Evolutionary conservation across 2,888 invertebrate genomes (phyloP), one percentile per base, ranked within the genome.

Genomic region (Dasysyrphus tricinctus): DNA sequence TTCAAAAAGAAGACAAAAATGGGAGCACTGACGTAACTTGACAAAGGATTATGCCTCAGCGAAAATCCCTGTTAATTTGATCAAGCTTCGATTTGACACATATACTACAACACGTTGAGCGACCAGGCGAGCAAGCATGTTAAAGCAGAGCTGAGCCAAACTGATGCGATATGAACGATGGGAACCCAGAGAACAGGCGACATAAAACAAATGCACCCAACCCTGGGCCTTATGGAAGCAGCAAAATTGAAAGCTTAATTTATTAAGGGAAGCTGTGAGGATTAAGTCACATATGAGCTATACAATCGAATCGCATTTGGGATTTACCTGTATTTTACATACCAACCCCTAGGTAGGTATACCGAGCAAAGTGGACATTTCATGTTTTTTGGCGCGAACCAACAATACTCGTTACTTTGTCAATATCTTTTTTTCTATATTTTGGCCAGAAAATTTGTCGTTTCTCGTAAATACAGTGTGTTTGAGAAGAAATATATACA

Each of bases 21-120:
- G 61, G 14, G 12, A 9, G 4, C 7, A 6, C 63, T 54, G 42
- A 56, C 74, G 49, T 72, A 61, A 74, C 80, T 85, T 85, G 74
- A 85, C 85, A 85, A 86, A 82, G 86, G 86, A 86, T 86, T 82
- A 86, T 82, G 82, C 82, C 70, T 72, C 78, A 82, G 65, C 59
- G 82, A 67, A 86, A 86, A 86, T 82, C 82, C 86, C 74, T 79
- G 82, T 82, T 82, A 86, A 86, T 86, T 82, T 86, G 82, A 82
- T 86, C 75, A 82, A 75, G 74, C 79, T 82, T 82, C 86, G 86
- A 86, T 86, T 82, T 86, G 86, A 79, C 82, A 86, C 82, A 81
- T 75, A 72, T 75, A 82, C 78, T 70, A 70, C 49, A 67, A 57
- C 61, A 42, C 39, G 39, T 42, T 4, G 24, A 61, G 61, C 61